Percentiles rank a stretch among this genome's conserved stretches.
Evolutionary conservation across 64 coral and sea anemone genomes (phyloP).

Genomic region (Actinia tenebrosa): DNA sequence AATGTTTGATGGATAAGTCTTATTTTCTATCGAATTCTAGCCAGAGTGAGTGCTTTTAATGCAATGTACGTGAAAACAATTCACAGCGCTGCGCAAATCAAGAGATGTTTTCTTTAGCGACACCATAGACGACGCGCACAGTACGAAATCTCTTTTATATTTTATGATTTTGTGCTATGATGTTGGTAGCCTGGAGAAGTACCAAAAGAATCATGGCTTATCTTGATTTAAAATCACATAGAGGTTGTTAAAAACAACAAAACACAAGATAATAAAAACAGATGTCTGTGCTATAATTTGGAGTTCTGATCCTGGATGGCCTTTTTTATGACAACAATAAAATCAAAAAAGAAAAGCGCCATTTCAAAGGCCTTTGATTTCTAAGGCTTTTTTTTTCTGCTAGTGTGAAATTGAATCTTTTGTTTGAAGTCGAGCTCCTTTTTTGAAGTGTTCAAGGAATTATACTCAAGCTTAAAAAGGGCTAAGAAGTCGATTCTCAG

Average conservation of each 20-base stretch:
- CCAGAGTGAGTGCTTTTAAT: neutral
- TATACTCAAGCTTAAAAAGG: neutral
- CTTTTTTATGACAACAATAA: neutral
- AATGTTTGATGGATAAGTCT: neutral
- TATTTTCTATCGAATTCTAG: neutral
- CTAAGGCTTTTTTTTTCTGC: neutral
- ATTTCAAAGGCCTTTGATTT: neutral
- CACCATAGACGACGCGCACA: neutral
- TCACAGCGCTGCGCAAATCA: neutral
- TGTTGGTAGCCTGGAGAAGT: neutral
- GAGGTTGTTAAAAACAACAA: neutral
- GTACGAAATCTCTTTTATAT: neutral
- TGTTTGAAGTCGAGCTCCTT: neutral
- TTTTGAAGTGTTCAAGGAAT: neutral
- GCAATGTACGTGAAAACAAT: neutral
- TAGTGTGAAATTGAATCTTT: neutral
- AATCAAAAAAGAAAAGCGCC: neutral
- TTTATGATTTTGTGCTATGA: neutral
- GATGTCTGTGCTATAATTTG: neutral
- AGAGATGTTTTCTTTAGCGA: neutral
- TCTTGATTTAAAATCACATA: neutral
- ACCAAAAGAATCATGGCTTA: neutral
- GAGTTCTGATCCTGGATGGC: neutral
- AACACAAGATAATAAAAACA: neutral
- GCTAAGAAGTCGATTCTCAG: neutral